Evolutionary conservation across 2,797 vertebrate genomes (phyloP), one percentile per base, ranked within the genome.

Genomic region (Eulemur coronatus): DNA sequence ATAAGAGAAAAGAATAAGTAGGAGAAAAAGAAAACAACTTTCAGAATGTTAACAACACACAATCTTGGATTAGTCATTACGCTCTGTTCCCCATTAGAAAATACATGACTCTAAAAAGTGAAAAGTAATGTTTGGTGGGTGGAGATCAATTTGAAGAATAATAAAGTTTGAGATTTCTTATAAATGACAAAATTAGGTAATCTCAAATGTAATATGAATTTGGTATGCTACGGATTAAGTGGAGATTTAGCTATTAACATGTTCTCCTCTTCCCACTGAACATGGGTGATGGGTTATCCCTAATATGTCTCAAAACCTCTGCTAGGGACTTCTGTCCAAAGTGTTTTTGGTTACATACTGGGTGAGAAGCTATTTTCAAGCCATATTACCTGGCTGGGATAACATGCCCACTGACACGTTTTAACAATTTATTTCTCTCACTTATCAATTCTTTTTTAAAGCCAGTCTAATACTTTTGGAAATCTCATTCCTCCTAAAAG

Each of bases 1-100:
- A 93, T 84, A 69, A 52, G 50, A 94, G 86, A 80, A 92, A 92
- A 82, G 15, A 46, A 35, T 7, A 89, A 94, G n/a, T 52, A 79
- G 18, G 35, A 93, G 28, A 0, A 46, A 46, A 46, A 43, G n/a
- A 81, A n/a, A 20, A n/a, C 17, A 48, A 0, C 13, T 84, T 90
- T 61, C 35, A 76, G 72, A 84, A 90, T 81, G 50, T 75, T 93
- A 78, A 91, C 52, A 93, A 33, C 46, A 46, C 22, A 69, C 43
- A 89, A 33, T 8, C 57, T 61, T 41, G 24, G 46, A 81, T 79
- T 35, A 91, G 57, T 80, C 50, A 70, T 65, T 15, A 13, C 18
- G 28, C 13, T 95, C 50, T 84, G 48, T 65, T 91, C 41, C 20
- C 76, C 8, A 67, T 15, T n/a, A 63, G 30, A 91, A 95, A 78